Percentiles rank a stretch among this genome's conserved stretches.
Conservation (phyloP, 2,888 invertebrate species). For the Cynaeus angustus region DNA sequence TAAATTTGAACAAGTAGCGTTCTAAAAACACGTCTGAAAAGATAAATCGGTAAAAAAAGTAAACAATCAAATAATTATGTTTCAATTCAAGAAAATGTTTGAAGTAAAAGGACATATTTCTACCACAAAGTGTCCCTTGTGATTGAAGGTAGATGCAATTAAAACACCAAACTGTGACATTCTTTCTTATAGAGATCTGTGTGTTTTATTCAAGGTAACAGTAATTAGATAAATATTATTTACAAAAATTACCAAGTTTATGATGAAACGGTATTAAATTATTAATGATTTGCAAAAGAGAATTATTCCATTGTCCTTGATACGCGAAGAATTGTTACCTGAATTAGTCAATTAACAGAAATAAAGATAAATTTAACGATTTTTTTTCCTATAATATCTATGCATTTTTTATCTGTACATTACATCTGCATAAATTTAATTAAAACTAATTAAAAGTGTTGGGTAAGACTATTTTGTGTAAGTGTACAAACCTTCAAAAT, state of each 20-base stretch:
- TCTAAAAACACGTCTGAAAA: no score
- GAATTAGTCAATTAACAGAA: constrained; percentile 25
- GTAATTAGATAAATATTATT: constrained; percentile 18
- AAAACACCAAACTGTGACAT: constrained; percentile 4
- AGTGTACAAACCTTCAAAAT: background rate
- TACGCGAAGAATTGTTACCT: constrained; percentile 7
- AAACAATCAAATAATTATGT: background rate
- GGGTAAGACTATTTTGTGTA: constrained; percentile 7
- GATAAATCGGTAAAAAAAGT: background rate
- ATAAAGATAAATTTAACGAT: constrained; percentile 1
- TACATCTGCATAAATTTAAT: constrained; percentile 14
- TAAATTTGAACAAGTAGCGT: no score
- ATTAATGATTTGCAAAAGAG: constrained; percentile 18
- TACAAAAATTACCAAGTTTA: constrained; percentile 5
- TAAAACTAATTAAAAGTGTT: background rate
- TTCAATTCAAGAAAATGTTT: background rate
- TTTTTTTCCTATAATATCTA: background rate
- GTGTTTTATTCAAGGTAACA: constrained; percentile 9
- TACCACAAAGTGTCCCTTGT: background rate
- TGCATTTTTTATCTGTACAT: background rate
- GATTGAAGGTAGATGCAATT: background rate
- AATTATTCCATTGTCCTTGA: constrained; percentile 27
- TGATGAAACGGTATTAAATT: constrained; percentile 23
- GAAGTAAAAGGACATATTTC: background rate
- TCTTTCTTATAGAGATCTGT: background rate